These are phyloP conservation scores for Rhinolophus sinicus DNA, from an alignment of 2,113 vertebrate genomes.

Conservation along the genomic window DNA sequence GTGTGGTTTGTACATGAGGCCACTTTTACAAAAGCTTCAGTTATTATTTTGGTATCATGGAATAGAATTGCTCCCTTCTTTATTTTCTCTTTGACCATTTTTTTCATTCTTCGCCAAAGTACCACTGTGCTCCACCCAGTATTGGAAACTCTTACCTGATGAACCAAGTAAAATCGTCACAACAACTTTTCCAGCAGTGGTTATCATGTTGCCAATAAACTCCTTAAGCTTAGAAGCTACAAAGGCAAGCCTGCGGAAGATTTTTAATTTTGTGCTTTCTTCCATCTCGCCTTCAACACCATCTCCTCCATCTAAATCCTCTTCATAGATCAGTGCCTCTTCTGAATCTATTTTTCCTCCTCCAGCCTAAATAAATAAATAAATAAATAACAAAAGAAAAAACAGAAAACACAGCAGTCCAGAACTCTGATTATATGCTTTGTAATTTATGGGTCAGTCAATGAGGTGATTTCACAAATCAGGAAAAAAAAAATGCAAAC, in stretches of 20 bases:
- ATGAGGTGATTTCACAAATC: background rate
- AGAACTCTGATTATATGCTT: background rate
- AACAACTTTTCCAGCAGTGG: constrained; percentile 97
- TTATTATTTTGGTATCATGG: background rate
- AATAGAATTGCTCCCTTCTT: background rate
- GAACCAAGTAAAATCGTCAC: constrained; percentile 95
- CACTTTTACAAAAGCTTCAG: background rate
- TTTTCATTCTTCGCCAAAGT: constrained; percentile 48
- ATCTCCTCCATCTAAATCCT: constrained; percentile 91
- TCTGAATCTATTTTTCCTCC: constrained; percentile 92
- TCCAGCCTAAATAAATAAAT: constrained; percentile 82
- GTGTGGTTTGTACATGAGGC: background rate
- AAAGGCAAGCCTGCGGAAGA: constrained; percentile 91
- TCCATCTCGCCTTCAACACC: constrained; percentile 90
- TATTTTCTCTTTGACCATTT: constrained; percentile 62
- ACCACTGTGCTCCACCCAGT: background rate
- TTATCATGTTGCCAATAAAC: constrained; percentile 96
- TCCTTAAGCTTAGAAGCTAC: constrained; percentile 94
- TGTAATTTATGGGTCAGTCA: background rate
- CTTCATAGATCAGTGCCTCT: constrained; percentile 93
- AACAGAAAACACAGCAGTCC: background rate
- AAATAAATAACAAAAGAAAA: background rate
- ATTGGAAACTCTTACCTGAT: constrained; percentile 89
- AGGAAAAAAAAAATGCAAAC: background rate
- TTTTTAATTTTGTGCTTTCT: constrained; percentile 93